Evolutionary conservation across 2,113 vertebrate species (phyloP), one percentile per base, ranked within the genome.

Genomic region (Marcusenius ussheri): DNA sequence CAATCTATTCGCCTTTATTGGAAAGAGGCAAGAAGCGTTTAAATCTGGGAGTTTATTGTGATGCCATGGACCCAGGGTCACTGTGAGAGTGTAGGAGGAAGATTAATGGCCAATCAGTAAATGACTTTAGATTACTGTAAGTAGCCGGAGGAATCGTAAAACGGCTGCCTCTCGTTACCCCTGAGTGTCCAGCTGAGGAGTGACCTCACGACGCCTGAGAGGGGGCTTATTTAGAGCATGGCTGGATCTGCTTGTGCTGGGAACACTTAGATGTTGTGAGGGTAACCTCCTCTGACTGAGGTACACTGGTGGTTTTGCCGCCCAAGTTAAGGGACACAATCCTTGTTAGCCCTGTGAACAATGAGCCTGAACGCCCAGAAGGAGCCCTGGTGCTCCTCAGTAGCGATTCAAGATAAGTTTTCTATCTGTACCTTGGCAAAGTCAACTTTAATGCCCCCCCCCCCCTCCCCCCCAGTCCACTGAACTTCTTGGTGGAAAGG

Each of bases 31-130:
- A 95, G 89, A 93, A 93, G 94, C 91, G 87, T 92, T 94, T 93
- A 93, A 95, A 95, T 91, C 93, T 80, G 90, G 91, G 86, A 91
- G 93, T 93, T 93, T 95, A 92, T 94, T 89, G 93, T 91, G 90
- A 90, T 93, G 88, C 90, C 86, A 35, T 91, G 92, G 88, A 90
- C 91, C 94, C 77, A 89, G 91, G 92, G 92, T 93, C 93, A 91
- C 90, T 91, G 47, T 93, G 93, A 80, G 94, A 94, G 88, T 90
- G 93, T 88, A 74, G 46, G 93, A 91, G 85, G 77, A 93, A 90
- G 89, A 93, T 93, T 91, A 90, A 91, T 89, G 77, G 91, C 83
- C 86, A 91, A 70, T 92, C 84, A 87, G 47, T 84, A 89, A 89
- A 84, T 90, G 89, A 88, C 58, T 90, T 42, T 74, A 91, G 90